phyloP scores from a whole-genome alignment of 2,888 invertebrate genomes.

The Tipula helvola region DNA sequence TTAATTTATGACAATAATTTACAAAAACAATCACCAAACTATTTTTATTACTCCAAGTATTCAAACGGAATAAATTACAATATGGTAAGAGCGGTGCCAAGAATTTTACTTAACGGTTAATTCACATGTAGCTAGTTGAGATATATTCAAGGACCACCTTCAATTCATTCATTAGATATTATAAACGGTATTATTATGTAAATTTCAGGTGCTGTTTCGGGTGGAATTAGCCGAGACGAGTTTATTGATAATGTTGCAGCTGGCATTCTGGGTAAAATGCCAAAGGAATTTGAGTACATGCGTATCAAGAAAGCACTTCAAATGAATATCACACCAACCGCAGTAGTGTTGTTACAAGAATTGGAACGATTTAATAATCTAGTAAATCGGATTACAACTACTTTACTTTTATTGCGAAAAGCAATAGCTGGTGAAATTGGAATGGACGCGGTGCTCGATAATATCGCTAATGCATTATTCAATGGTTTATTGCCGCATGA shows the following conservation, averaged over 20 bases:
- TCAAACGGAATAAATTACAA: background rate
- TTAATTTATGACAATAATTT: background rate
- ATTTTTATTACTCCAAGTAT: background rate
- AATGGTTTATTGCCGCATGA: conserved; percentile 71
- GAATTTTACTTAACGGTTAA: background rate
- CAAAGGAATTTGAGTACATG: conserved; percentile 64
- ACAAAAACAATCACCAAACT: background rate
- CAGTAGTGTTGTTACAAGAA: conserved; percentile 80
- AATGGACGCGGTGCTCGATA: conserved; percentile 76
- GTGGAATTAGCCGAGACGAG: conserved; percentile 72
- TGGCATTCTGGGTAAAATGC: conserved; percentile 67
- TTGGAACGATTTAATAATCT: conserved; percentile 77
- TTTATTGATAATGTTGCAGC: conserved; percentile 68
- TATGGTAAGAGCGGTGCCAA: background rate
- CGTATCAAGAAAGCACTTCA: conserved; percentile 70
- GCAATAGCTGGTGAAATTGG: conserved; percentile 86
- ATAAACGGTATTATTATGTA: background rate
- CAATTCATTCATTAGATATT: background rate
- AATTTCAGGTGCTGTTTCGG: conserved; percentile 46
- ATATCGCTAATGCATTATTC: conserved; percentile 66
- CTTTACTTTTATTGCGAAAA: conserved; percentile 61
- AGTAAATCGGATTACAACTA: conserved; percentile 53
- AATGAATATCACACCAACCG: conserved; percentile 66
- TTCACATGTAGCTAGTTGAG: background rate
- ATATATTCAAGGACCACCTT: background rate